A percentile compares a stretch with the other conserved stretches of the same genome.
Evolutionary conservation across 2,113 vertebrate genomes (phyloP).

Genomic region (Orthochromis malagaraziensis): DNA sequence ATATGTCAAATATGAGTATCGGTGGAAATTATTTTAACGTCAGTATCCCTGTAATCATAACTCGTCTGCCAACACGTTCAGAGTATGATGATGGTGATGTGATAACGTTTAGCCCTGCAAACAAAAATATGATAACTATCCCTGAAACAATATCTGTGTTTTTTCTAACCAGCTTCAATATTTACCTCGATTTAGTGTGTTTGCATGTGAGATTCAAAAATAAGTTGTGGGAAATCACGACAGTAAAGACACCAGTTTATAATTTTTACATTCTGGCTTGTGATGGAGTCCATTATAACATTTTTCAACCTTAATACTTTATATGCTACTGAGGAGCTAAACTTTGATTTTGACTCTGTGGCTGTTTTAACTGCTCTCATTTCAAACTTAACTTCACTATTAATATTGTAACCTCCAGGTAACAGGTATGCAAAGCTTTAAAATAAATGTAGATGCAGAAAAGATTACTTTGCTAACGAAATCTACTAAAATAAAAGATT

Average conservation of each 20-base stretch:
- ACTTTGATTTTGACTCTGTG: neutral
- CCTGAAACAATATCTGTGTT: neutral
- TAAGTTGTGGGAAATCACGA: neutral
- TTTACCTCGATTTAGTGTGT: neutral
- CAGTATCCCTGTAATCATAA: neutral
- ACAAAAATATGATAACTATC: neutral
- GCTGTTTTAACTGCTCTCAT: neutral
- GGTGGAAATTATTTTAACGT: neutral
- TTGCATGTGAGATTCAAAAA: neutral
- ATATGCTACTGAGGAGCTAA: neutral
- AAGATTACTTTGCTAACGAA: neutral
- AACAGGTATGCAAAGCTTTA: neutral
- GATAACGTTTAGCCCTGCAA: neutral
- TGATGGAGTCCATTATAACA: neutral
- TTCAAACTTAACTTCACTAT: neutral
- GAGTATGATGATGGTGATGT: neutral
- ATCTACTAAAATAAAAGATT: neutral
- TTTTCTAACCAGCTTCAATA: neutral
- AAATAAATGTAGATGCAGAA: neutral
- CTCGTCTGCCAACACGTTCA: neutral
- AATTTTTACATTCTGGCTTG: neutral
- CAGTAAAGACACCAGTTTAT: neutral
- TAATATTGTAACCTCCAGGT: neutral
- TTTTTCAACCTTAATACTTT: neutral
- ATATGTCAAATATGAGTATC: constrained; percentile 1